These are phyloP conservation scores for Potamilus streckersoni DNA, from an alignment of 1,140 invertebrate genomes.

Conservation along the genomic window DNA sequence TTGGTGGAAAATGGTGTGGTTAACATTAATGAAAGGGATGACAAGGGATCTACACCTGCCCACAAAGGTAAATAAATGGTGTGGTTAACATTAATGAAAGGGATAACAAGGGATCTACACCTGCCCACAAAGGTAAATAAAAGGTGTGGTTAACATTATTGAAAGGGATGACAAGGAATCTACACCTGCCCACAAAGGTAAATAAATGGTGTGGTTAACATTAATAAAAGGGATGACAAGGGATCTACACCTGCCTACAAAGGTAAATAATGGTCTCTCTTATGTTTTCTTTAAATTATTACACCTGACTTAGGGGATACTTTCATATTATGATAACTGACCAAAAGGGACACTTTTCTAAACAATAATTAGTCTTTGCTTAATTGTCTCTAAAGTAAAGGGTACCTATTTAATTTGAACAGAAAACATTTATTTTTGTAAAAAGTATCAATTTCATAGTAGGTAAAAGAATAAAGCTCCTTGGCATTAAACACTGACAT, in stretches of 20 bases:
- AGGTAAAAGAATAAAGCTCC: no score
- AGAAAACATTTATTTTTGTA: no score
- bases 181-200: constrained; percentile 68
- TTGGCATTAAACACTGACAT: no score
- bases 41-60: constrained; percentile 65
- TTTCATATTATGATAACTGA: no score
- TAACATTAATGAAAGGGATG: constrained; percentile 68
- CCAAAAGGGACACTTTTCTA: no score
- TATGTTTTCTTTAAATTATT: no score
- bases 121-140: constrained; percentile 67
- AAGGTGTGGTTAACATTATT: constrained; percentile 68
- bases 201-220: constrained; percentile 66
- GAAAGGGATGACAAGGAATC: constrained; percentile 68
- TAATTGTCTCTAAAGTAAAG: no score
- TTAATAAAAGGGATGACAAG: constrained; percentile 68
- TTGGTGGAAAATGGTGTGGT: constrained; percentile 68
- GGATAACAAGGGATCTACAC: constrained; percentile 67
- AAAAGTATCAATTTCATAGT: no score
- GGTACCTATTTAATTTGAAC: no score
- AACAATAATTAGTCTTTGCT: no score
- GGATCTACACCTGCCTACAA: constrained; percentile 67
- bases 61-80: constrained; percentile 68
- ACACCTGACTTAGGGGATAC: no score
- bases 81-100: constrained; percentile 69
- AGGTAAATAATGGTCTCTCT: constrained; percentile 42